These are phyloP conservation scores for Pionites leucogaster DNA, from an alignment of 2,113 vertebrate genomes.

Conservation along the genomic window DNA sequence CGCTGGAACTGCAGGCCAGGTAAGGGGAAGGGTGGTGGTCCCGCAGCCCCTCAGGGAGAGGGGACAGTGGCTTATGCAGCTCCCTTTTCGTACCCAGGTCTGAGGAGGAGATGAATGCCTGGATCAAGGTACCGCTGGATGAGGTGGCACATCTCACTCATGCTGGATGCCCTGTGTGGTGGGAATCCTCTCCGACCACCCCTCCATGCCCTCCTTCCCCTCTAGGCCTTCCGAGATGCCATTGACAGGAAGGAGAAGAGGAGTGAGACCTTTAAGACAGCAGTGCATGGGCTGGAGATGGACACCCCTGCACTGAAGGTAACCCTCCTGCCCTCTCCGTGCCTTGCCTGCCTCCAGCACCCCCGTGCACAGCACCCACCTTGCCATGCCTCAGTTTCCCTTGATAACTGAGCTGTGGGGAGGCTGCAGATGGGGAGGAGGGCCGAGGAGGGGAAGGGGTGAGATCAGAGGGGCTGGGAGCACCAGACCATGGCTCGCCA, in stretches of 20 bases:
- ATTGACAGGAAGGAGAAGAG: slow-evolving; percentile 72
- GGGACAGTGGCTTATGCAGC: not conserved
- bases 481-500: not conserved
- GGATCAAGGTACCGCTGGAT: slow-evolving; percentile 74
- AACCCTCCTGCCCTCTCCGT: not conserved
- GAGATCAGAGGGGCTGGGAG: not conserved
- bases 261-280: slow-evolving; percentile 75
- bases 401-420: not conserved
- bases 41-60: not conserved
- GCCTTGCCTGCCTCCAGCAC: not conserved
- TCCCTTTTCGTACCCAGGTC: slow-evolving; percentile 62
- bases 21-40: not conserved
- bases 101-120: slow-evolving; percentile 71
- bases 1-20: slow-evolving; percentile 77
- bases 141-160: not conserved
- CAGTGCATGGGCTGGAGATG: slow-evolving; percentile 24
- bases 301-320: slow-evolving; percentile 45
- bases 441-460: not conserved
- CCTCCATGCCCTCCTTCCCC: not conserved
- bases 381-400: not conserved
- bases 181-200: not conserved
- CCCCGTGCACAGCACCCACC: not conserved
- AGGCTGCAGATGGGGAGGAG: not conserved
- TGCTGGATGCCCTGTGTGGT: not conserved
- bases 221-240: slow-evolving; percentile 73